Conservation (phyloP, 2,797 vertebrate genomes). For the Sebastes reedi region DNA sequence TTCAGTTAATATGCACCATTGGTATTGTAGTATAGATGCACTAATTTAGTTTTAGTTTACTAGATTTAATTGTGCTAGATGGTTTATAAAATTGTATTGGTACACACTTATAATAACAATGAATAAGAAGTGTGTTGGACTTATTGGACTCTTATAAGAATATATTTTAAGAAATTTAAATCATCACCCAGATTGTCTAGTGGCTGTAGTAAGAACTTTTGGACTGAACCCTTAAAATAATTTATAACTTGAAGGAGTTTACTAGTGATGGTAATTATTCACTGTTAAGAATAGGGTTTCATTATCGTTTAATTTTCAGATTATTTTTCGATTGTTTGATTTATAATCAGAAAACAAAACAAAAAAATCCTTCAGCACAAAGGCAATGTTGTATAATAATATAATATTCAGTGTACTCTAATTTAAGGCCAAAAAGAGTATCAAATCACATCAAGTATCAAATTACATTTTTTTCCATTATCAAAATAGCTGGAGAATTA, state of each 20-base stretch:
- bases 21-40: neutral
- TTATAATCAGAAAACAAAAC: neutral
- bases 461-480: rapidly evolving
- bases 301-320: neutral
- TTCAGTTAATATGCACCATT: neutral
- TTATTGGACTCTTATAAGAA: neutral
- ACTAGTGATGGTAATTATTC: neutral
- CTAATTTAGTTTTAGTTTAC: neutral
- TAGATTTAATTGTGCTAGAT: neutral
- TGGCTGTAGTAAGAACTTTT: neutral
- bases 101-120: neutral
- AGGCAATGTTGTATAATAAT: neutral
- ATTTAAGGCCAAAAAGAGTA: neutral
- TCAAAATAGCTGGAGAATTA: neutral
- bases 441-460: neutral
- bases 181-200: neutral
- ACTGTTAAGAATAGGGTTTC: neutral
- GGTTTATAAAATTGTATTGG: neutral
- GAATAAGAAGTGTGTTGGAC: neutral
- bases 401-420: neutral
- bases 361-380: neutral
- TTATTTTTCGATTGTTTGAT: no score
- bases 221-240: neutral
- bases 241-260: neutral
- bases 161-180: neutral